A percentile compares a stretch with the other conserved stretches of the same genome.
phyloP scores from a whole-genome alignment of 2,113 vertebrate species.

The Formicarius rufipectus region DNA sequence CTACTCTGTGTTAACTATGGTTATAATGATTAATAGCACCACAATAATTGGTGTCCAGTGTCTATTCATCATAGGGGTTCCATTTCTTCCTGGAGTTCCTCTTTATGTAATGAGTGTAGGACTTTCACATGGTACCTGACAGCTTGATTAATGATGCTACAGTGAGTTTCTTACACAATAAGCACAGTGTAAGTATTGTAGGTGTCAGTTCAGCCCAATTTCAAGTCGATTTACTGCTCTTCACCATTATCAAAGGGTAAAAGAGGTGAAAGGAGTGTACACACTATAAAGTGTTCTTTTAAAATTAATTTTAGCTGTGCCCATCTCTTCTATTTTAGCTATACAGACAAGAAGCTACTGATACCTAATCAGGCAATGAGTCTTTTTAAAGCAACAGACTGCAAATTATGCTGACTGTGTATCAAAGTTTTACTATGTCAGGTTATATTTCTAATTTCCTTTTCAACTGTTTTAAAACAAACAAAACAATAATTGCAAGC shows the following conservation, averaged over 20 bases:
- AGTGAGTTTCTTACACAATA: constrained; percentile 76
- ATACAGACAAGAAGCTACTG: neutral
- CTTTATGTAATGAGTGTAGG: constrained; percentile 74
- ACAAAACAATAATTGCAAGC: neutral
- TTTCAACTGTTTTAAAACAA: neutral
- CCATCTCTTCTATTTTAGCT: neutral
- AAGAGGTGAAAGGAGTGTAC: neutral
- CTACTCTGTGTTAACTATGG: constrained; percentile 2
- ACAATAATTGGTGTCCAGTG: constrained; percentile 69
- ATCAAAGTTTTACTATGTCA: neutral
- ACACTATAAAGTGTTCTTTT: neutral
- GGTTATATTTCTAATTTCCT: neutral
- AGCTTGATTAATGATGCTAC: constrained; percentile 81
- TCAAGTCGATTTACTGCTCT: constrained; percentile 59
- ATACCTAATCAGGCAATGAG: neutral
- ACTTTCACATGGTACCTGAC: constrained; percentile 67
- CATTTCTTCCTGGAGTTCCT: constrained; percentile 69
- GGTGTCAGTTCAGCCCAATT: constrained; percentile 70
- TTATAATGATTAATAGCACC: constrained; percentile 74
- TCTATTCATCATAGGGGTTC: constrained; percentile 70
- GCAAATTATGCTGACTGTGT: neutral
- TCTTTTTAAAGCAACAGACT: neutral
- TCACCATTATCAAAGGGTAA: constrained; percentile 38
- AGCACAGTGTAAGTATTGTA: constrained; percentile 73
- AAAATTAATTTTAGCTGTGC: neutral